Evolutionary conservation across 2,888 invertebrate species (phyloP).

Genomic region (Eilema sororculum): DNA sequence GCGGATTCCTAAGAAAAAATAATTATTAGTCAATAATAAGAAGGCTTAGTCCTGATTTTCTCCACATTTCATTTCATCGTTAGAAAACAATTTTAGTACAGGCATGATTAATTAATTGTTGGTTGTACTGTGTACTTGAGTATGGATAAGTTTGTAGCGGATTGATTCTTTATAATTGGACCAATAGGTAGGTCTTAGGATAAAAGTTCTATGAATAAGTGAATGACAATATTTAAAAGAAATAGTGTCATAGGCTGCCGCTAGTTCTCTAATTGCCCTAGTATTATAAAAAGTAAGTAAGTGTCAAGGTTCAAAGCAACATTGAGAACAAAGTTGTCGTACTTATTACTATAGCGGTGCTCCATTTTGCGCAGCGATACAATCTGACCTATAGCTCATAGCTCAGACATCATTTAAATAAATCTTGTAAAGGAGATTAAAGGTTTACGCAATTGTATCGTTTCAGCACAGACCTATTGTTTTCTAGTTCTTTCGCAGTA

Average conservation of each 20-base stretch:
- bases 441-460: slow-evolving; percentile 62
- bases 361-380: slow-evolving; percentile 67
- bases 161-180: too few relatives aligned
- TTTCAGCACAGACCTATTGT: slow-evolving; percentile 50
- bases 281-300: not conserved
- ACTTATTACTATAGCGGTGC: slow-evolving; percentile 39
- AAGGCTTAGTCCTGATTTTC: too few relatives aligned
- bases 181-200: too few relatives aligned
- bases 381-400: slow-evolving; percentile 61
- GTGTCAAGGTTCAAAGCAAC: slow-evolving; percentile 30
- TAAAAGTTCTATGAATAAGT: too few relatives aligned
- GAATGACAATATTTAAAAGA: not conserved
- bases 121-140: too few relatives aligned
- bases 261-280: not conserved
- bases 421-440: slow-evolving; percentile 68
- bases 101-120: too few relatives aligned
- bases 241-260: not conserved
- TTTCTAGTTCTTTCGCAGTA: slow-evolving; percentile 57
- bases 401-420: slow-evolving; percentile 62
- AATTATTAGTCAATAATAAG: too few relatives aligned
- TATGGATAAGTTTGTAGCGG: too few relatives aligned
- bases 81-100: too few relatives aligned
- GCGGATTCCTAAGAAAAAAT: too few relatives aligned
- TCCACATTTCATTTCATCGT: too few relatives aligned
- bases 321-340: slow-evolving; percentile 56